These are phyloP conservation scores for Molorchus minor DNA, from an alignment of 2,888 invertebrate species.

Conservation along the genomic window DNA sequence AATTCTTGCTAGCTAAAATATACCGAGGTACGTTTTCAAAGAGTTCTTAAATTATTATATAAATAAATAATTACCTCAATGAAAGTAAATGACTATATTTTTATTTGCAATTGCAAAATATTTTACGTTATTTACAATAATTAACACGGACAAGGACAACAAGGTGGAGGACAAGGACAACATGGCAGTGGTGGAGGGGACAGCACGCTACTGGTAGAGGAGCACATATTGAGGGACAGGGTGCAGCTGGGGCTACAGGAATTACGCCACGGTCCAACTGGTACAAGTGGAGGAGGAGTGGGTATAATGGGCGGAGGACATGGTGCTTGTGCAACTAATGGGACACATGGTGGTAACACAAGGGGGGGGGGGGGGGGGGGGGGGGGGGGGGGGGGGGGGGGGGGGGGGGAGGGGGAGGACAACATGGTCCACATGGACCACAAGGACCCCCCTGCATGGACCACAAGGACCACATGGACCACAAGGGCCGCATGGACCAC, in stretches of 20 bases:
- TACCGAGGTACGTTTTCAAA: too few species aligned
- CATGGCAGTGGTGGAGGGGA: conserved; percentile 48
- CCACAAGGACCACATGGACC: conserved; percentile 48
- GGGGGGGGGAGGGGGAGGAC: conserved; percentile 44
- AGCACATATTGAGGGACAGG: conserved; percentile 49
- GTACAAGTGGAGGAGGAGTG: conserved; percentile 51
- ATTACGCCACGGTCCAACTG: conserved; percentile 51
- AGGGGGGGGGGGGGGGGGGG: conserved; percentile 48
- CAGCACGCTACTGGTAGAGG: too few species aligned
- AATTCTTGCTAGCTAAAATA: too few species aligned
- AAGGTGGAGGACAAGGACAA: conserved; percentile 44
- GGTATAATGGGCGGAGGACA: conserved; percentile 53
- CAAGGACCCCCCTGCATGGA: conserved; percentile 29
- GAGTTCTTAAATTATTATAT: too few species aligned
- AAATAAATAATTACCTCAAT: too few species aligned
- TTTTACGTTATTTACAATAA: background rate
- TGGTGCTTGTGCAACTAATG: conserved; percentile 51
- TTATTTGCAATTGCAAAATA: conserved; percentile 7
- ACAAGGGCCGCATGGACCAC: conserved; percentile 41
- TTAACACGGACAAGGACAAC: conserved; percentile 43
- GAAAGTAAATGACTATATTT: too few species aligned
- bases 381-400: conserved; percentile 43
- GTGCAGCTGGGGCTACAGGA: conserved; percentile 47
- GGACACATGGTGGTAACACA: conserved; percentile 47
- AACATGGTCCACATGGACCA: conserved; percentile 40